These are phyloP conservation scores for Palythoa grandis DNA, from an alignment of 92 coral and sea anemone genomes.

Conservation along the genomic window DNA sequence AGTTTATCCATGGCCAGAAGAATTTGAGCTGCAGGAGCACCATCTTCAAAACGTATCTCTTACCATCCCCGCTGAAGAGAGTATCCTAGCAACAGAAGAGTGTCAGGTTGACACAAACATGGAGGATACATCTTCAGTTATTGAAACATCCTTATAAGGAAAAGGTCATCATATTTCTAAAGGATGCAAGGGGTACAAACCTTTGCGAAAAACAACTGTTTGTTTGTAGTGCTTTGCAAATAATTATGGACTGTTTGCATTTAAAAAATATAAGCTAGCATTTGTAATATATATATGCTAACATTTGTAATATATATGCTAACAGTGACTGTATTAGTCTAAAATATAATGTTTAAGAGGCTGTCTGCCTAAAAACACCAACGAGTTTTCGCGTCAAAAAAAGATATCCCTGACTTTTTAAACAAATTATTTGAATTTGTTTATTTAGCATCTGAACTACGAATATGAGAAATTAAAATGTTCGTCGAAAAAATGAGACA, in stretches of 20 bases:
- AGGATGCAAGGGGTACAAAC: neutral
- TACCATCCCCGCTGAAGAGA: slow-evolving; percentile 4
- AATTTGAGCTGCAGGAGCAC: neutral
- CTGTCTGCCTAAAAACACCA: too few relatives aligned
- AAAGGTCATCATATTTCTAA: slow-evolving; percentile 3
- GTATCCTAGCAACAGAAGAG: slow-evolving; percentile 7
- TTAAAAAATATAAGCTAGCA: neutral
- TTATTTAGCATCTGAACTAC: too few relatives aligned
- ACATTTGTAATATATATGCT: too few relatives aligned
- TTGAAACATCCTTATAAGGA: neutral
- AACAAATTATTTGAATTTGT: too few relatives aligned
- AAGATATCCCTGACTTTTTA: too few relatives aligned
- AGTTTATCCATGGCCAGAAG: neutral
- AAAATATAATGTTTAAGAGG: too few relatives aligned
- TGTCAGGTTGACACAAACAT: slow-evolving; percentile 8
- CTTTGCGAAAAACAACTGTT: neutral
- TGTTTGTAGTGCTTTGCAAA: slow-evolving; percentile 16
- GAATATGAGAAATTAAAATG: too few relatives aligned
- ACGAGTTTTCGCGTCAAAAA: too few relatives aligned
- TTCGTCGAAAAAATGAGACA: too few relatives aligned
- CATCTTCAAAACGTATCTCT: neutral
- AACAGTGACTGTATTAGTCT: too few relatives aligned
- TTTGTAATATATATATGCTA: too few relatives aligned
- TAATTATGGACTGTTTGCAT: neutral
- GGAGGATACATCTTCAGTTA: neutral